phyloP scores from a whole-genome alignment of 1,140 invertebrate genomes.

The Cheumatopsyche charites region DNA sequence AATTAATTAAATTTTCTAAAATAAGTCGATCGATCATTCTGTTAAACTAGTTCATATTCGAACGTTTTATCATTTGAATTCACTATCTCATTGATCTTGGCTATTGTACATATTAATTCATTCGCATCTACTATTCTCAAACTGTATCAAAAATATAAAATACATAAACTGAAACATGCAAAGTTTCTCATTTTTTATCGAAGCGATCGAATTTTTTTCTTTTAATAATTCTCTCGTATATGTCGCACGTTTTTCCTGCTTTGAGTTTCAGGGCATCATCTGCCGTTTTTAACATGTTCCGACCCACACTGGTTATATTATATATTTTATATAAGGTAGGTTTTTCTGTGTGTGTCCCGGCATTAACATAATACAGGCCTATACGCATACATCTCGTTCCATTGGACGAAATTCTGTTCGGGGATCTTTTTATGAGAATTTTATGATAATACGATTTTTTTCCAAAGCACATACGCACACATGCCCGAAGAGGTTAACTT shows the following conservation, averaged over 20 bases:
- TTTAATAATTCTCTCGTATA: no score
- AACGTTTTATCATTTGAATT: slow-evolving; percentile 7
- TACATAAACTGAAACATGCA: no score
- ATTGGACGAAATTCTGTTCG: slow-evolving; percentile 46
- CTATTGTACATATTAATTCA: slow-evolving; percentile 17
- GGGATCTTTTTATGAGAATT: slow-evolving; percentile 48
- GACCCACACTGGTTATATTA: slow-evolving; percentile 36
- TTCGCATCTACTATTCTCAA: no score
- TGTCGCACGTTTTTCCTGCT: slow-evolving; percentile 11
- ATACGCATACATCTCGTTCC: slow-evolving; percentile 44
- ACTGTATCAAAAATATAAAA: no score
- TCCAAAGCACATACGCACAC: slow-evolving; percentile 26
- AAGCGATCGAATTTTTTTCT: no score
- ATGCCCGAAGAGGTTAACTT: neutral
- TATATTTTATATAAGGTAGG: no score
- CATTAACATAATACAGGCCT: slow-evolving; percentile 48
- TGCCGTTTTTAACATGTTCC: slow-evolving; percentile 38
- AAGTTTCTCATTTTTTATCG: no score
- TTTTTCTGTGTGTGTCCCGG: slow-evolving; percentile 19
- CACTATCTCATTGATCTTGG: neutral
- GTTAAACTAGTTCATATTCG: slow-evolving; percentile 1
- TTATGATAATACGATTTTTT: slow-evolving; percentile 46
- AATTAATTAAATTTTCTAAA: neutral
- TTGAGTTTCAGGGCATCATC: slow-evolving; percentile 23
- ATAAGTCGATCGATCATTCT: slow-evolving; percentile 21